Conservation (phyloP, 2,797 vertebrate genomes). For the Choloepus didactylus region DNA sequence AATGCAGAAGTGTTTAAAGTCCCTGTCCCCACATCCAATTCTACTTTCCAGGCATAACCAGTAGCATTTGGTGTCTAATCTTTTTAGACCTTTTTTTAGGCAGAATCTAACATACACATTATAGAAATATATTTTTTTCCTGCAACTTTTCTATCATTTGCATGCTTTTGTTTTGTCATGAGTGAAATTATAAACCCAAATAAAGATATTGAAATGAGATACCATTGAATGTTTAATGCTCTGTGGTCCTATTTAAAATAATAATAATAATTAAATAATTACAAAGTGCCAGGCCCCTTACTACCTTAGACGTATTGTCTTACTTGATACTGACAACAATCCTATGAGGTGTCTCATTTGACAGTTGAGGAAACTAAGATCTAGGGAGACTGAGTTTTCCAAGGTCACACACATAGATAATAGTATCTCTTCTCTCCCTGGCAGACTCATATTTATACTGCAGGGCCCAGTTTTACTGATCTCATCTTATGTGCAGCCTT, state of each 20-base stretch:
- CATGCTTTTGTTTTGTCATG: slow-evolving; percentile 46
- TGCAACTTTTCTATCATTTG: slow-evolving; percentile 42
- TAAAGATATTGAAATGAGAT: slow-evolving; percentile 32
- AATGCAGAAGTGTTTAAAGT: slow-evolving; percentile 24
- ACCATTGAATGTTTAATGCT: slow-evolving; percentile 25
- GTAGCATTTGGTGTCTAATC: slow-evolving; percentile 11
- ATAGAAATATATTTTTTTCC: slow-evolving; percentile 1
- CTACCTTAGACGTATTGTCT: slow-evolving; percentile 6
- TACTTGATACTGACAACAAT: not conserved
- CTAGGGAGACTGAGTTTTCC: slow-evolving; percentile 27
- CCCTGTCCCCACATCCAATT: not conserved
- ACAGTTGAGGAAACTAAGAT: slow-evolving; percentile 25
- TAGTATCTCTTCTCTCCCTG: not conserved
- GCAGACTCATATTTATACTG: not conserved
- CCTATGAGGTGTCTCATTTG: not conserved
- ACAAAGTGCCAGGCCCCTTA: not conserved
- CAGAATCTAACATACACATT: not conserved
- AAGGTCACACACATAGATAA: slow-evolving; percentile 1
- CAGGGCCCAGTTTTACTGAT: slow-evolving; percentile 36
- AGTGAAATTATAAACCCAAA: slow-evolving; percentile 24
- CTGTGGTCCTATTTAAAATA: not conserved
- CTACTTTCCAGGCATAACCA: slow-evolving; percentile 17
- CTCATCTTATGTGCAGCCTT: not conserved
- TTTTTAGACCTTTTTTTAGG: slow-evolving; percentile 50
- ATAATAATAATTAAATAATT: not conserved